Percentiles rank a stretch among this genome's conserved stretches.
Evolutionary conservation across 2,797 vertebrate species (phyloP).

Genomic region (Rousettus madagascariensis): DNA sequence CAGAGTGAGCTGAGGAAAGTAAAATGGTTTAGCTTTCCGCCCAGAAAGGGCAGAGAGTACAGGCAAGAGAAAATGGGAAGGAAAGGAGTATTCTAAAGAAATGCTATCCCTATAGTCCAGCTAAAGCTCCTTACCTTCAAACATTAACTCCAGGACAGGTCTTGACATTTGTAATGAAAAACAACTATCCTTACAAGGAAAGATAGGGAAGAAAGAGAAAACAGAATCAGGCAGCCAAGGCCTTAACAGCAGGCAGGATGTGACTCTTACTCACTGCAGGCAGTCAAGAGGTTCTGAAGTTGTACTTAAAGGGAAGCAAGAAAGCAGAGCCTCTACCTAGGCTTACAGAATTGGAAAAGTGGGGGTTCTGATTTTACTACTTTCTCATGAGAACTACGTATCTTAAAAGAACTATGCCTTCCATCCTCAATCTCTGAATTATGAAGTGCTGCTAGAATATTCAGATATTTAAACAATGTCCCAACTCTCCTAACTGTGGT

Average conservation of each 20-base stretch:
- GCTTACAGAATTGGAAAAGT: background rate
- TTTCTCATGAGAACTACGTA: background rate
- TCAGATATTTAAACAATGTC: background rate
- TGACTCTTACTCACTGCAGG: background rate
- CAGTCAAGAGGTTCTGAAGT: background rate
- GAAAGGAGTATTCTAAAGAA: background rate
- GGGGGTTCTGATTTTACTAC: background rate
- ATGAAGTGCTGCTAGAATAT: constrained; percentile 13
- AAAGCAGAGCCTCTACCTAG: background rate
- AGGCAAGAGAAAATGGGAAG: background rate
- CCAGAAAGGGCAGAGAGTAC: background rate
- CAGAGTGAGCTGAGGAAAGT: background rate
- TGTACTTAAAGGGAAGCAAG: background rate
- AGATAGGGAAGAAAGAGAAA: background rate
- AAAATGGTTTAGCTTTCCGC: background rate
- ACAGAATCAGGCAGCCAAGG: background rate
- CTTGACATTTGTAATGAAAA: constrained; percentile 9
- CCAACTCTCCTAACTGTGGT: constrained; percentile 12
- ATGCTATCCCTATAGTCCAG: background rate
- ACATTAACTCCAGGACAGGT: background rate
- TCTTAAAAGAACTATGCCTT: constrained; percentile 29
- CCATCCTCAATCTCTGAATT: background rate
- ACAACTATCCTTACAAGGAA: background rate
- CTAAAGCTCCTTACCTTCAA: background rate
- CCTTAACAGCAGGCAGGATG: background rate